Percentiles rank a stretch among this genome's conserved stretches.
These are phyloP conservation scores for Lepidotrigona ventralis DNA, from an alignment of 1,140 invertebrate species.

Conservation along the genomic window DNA sequence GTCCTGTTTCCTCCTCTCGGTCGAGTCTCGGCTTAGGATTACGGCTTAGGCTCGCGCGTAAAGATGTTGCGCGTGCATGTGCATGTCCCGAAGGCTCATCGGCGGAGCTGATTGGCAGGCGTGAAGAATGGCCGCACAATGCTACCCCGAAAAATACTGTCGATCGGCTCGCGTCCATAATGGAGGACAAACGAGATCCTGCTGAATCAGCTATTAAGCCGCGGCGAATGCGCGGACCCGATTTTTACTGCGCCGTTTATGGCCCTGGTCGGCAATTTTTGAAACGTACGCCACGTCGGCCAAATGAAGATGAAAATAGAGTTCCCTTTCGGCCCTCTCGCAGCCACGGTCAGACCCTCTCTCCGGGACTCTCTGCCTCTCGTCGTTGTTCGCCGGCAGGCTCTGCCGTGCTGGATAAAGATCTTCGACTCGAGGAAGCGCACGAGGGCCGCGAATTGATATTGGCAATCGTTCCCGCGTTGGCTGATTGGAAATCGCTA, in stretches of 20 bases:
- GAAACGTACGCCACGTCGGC: slow-evolving; percentile 12
- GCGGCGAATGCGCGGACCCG: slow-evolving; percentile 25
- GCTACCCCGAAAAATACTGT: slow-evolving; percentile 70
- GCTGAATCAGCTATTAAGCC: slow-evolving; percentile 62
- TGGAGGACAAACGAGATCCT: slow-evolving; percentile 57
- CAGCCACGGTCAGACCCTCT: background rate
- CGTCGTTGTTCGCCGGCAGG: background rate
- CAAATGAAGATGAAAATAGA: slow-evolving; percentile 43
- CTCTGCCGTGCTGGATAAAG: slow-evolving; percentile 2
- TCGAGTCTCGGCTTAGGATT: background rate
- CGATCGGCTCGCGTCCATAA: slow-evolving; percentile 72
- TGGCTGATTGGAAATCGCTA: background rate
- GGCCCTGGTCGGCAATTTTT: slow-evolving; percentile 46
- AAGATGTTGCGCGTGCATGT: slow-evolving; percentile 10
- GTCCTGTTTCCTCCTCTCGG: background rate
- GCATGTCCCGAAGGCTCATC: background rate
- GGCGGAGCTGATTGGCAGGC: slow-evolving; percentile 72
- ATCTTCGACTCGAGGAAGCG: slow-evolving; percentile 2
- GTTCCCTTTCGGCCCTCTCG: background rate
- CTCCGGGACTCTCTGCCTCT: background rate
- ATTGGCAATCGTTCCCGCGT: background rate
- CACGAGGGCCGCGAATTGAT: slow-evolving; percentile 5
- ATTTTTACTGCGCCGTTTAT: slow-evolving; percentile 42
- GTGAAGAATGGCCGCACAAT: slow-evolving; percentile 75
- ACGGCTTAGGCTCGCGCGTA: slow-evolving; percentile 10